These are phyloP conservation scores for Leptinotarsa haldemani DNA, from an alignment of 2,888 invertebrate species.

Conservation along the genomic window DNA sequence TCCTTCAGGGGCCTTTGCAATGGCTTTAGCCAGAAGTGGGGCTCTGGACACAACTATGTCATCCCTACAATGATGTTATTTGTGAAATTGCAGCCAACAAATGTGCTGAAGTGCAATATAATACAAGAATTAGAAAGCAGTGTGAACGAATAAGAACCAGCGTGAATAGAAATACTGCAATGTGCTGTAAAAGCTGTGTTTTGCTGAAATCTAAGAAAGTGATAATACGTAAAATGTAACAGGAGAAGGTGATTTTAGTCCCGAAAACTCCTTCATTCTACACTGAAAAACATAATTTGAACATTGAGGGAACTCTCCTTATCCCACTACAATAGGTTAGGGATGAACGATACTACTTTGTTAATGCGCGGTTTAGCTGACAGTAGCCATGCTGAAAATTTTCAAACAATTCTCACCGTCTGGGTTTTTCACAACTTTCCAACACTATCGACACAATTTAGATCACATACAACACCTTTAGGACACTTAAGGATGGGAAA, in stretches of 20 bases:
- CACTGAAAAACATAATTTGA: slow-evolving; percentile 40
- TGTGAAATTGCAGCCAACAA: background rate
- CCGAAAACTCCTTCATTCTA: slow-evolving; percentile 43
- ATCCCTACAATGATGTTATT: slow-evolving; percentile 50
- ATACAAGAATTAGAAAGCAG: slow-evolving; percentile 6
- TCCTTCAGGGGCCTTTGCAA: slow-evolving; percentile 86
- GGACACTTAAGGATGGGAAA: slow-evolving; percentile 35
- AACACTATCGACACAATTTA: slow-evolving; percentile 31
- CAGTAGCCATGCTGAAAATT: slow-evolving; percentile 58
- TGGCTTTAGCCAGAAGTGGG: slow-evolving; percentile 69
- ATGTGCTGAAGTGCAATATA: background rate
- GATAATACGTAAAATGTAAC: slow-evolving; percentile 55
- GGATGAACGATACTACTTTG: slow-evolving; percentile 51
- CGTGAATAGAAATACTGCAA: slow-evolving; percentile 30
- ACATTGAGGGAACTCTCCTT: slow-evolving; percentile 79
- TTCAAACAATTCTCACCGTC: slow-evolving; percentile 62
- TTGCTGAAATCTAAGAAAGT: slow-evolving; percentile 44
- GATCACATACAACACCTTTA: slow-evolving; percentile 28
- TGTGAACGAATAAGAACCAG: slow-evolving; percentile 6
- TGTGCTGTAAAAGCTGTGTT: slow-evolving; percentile 51
- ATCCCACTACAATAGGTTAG: slow-evolving; percentile 73
- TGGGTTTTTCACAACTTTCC: slow-evolving; percentile 37
- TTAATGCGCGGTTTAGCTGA: slow-evolving; percentile 55
- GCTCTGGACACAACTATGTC: slow-evolving; percentile 57
- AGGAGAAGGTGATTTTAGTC: slow-evolving; percentile 66